These are phyloP conservation scores for Dicyrtomina minuta DNA, from an alignment of 2,888 invertebrate species.

Conservation along the genomic window DNA sequence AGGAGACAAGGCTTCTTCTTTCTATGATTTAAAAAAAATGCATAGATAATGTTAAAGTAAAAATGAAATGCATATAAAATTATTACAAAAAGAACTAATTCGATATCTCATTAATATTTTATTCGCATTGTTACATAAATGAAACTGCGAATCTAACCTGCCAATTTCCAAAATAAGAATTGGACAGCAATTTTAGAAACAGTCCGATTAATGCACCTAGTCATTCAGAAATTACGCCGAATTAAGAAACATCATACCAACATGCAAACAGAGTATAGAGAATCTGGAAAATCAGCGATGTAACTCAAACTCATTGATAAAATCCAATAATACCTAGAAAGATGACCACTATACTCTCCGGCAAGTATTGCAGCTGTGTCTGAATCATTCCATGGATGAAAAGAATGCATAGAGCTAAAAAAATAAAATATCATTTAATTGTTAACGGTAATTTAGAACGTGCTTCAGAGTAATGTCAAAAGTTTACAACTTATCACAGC, in stretches of 20 bases:
- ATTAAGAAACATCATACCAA: conserved; percentile 12
- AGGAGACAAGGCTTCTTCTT: conserved; percentile 97
- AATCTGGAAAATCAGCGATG: too few species aligned
- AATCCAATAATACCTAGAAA: conserved; percentile 69
- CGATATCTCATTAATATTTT: neutral
- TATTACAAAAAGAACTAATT: neutral
- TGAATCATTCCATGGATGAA: conserved; percentile 92
- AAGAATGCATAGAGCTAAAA: conserved; percentile 86
- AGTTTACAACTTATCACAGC: too few species aligned
- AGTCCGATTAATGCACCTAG: conserved; percentile 88
- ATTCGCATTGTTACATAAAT: neutral
- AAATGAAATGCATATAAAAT: neutral
- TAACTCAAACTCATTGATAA: too few species aligned
- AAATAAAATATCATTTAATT: conserved; percentile 12
- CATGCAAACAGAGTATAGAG: too few species aligned
- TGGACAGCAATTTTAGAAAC: conserved; percentile 83
- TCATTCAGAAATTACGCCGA: too few species aligned
- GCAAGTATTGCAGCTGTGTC: conserved; percentile 93
- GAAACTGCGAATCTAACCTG: conserved; percentile 60
- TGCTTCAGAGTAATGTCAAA: neutral
- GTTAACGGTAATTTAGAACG: too few species aligned
- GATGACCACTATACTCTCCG: conserved; percentile 96
- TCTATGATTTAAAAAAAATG: conserved; percentile 59
- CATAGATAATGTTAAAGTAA: conserved; percentile 3
- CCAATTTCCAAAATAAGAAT: conserved; percentile 89